These are phyloP conservation scores for Synanthedon myopaeformis DNA, from an alignment of 2,888 invertebrate genomes.

Conservation along the genomic window DNA sequence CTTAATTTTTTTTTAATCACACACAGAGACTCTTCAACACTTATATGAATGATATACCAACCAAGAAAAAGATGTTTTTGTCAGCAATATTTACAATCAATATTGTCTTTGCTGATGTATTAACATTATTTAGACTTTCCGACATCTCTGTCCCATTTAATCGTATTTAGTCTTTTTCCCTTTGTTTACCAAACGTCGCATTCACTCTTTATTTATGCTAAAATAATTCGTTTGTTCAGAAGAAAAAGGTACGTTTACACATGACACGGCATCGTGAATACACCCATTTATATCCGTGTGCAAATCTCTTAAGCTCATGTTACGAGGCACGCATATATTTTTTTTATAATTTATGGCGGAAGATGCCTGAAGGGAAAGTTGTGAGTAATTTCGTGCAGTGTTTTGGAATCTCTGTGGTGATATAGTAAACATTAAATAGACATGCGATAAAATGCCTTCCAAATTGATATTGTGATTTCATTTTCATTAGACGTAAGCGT, in stretches of 20 bases:
- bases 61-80: too few relatives aligned
- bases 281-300: slow-evolving; percentile 16
- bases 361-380: slow-evolving; percentile 12
- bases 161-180: background rate
- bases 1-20: too few relatives aligned
- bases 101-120: background rate
- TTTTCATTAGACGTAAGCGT: too few relatives aligned
- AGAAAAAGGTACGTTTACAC: slow-evolving; percentile 3
- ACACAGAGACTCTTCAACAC: too few relatives aligned
- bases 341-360: slow-evolving; percentile 24
- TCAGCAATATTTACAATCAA: background rate
- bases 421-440: slow-evolving; percentile 2
- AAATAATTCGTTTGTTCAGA: slow-evolving; percentile 4
- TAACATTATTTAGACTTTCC: background rate
- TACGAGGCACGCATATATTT: slow-evolving; percentile 15
- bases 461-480: too few relatives aligned
- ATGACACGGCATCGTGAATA: slow-evolving; percentile 2
- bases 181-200: slow-evolving; percentile 1
- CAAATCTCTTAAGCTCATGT: slow-evolving; percentile 23
- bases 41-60: too few relatives aligned
- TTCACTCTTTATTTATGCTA: slow-evolving; percentile 2
- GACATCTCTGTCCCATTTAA: background rate
- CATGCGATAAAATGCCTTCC: too few relatives aligned
- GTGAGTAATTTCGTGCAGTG: slow-evolving; percentile 19
- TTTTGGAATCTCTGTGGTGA: slow-evolving; percentile 13